phyloP scores from a whole-genome alignment of 2,888 invertebrate genomes.

The Ceratothoa steindachneri region DNA sequence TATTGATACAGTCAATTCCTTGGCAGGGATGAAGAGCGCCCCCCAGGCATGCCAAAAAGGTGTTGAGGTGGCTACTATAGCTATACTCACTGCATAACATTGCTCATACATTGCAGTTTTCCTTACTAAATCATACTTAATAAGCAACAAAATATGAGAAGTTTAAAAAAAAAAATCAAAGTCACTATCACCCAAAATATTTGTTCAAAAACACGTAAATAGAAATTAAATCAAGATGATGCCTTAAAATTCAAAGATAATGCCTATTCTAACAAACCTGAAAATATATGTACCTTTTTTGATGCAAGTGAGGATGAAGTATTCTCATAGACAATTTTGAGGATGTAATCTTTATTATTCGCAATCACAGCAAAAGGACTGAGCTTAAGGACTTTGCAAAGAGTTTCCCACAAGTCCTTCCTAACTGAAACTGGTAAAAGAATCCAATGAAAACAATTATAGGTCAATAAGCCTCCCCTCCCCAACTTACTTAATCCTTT shows the following conservation, averaged over 20 bases:
- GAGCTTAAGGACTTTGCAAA: constrained; percentile 12
- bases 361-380: not conserved
- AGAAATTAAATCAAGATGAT: not conserved
- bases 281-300: not conserved
- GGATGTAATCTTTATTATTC: not conserved
- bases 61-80: too few species aligned
- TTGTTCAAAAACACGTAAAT: not conserved
- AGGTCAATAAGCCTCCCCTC: too few species aligned
- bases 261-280: not conserved
- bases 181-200: not conserved
- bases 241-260: not conserved
- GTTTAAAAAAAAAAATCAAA: not conserved
- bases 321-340: not conserved
- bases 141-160: too few species aligned
- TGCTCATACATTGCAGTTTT: too few species aligned
- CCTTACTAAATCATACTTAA: too few species aligned
- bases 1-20: too few species aligned
- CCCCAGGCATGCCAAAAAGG: too few species aligned
- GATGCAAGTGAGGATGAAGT: not conserved
- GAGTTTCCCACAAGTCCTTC: constrained; percentile 1
- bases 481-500: too few species aligned
- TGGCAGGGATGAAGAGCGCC: too few species aligned
- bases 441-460: not conserved
- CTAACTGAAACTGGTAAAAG: not conserved
- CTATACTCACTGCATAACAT: too few species aligned